Evolutionary conservation across 2,113 vertebrate species (phyloP).

Genomic region (Sylvietta virens): DNA sequence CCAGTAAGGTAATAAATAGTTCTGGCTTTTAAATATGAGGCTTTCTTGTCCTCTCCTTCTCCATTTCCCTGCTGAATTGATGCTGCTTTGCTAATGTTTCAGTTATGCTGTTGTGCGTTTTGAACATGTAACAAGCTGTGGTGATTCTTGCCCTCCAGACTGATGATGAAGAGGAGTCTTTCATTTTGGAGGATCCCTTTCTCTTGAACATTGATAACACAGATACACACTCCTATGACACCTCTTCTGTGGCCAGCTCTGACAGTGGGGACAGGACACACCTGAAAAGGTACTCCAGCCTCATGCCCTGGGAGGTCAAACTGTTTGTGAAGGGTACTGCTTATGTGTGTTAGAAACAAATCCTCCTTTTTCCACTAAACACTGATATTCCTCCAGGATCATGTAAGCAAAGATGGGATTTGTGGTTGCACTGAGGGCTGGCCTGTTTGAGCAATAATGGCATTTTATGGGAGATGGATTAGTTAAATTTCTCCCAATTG

Average conservation of each 20-base stretch:
- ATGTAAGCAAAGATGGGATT: neutral
- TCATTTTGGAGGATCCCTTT: constrained; percentile 90
- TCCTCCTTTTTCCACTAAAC: neutral
- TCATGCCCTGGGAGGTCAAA: neutral
- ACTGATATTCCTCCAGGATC: neutral
- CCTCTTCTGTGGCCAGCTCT: constrained; percentile 94
- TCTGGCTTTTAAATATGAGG: neutral
- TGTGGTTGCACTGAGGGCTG: neutral
- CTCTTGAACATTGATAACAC: constrained; percentile 87
- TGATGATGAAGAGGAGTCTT: constrained; percentile 93
- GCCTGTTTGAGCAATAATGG: neutral
- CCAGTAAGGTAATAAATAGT: neutral
- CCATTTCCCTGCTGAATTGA: neutral
- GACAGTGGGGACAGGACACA: constrained; percentile 94
- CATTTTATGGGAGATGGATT: neutral
- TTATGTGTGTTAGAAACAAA: neutral
- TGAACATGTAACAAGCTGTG: neutral
- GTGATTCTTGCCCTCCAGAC: constrained; percentile 72
- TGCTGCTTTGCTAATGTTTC: neutral
- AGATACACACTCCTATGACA: constrained; percentile 93
- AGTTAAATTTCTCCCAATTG: neutral
- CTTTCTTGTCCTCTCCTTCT: neutral
- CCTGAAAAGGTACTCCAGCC: constrained; percentile 78
- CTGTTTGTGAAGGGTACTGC: neutral
- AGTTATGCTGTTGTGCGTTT: neutral